Conservation (phyloP, 2,888 invertebrate genomes). For the Drosophila quinaria region DNA sequence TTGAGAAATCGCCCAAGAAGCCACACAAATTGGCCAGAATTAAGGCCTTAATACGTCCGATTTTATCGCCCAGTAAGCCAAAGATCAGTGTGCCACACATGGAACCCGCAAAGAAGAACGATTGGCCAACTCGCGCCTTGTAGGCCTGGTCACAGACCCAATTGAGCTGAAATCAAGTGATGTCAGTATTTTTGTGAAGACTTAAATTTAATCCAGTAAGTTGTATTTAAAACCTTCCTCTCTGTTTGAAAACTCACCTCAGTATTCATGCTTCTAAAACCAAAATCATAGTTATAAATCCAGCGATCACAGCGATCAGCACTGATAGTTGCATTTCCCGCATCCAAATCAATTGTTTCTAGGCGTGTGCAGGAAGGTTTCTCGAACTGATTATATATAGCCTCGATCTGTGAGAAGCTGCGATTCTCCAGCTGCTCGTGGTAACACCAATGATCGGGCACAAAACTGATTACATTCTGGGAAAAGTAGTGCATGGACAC, state of each 20-base stretch:
- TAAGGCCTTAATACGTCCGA: slow-evolving; percentile 87
- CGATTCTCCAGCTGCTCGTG: slow-evolving; percentile 77
- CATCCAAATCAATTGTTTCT: slow-evolving; percentile 51
- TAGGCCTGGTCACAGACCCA: slow-evolving; percentile 88
- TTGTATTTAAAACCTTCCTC: not conserved
- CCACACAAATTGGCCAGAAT: slow-evolving; percentile 87
- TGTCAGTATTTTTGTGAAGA: not conserved
- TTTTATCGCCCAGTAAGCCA: slow-evolving; percentile 87
- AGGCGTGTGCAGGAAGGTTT: slow-evolving; percentile 80
- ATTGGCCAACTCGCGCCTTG: slow-evolving; percentile 87
- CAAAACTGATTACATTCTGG: slow-evolving; percentile 87
- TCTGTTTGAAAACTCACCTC: slow-evolving; percentile 86
- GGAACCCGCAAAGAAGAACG: slow-evolving; percentile 88
- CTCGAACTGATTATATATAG: slow-evolving; percentile 75
- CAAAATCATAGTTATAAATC: slow-evolving; percentile 87
- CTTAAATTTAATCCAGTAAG: no score
- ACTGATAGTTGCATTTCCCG: slow-evolving; percentile 64
- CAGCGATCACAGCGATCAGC: slow-evolving; percentile 86
- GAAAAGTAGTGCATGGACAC: slow-evolving; percentile 87
- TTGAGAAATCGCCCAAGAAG: slow-evolving; percentile 86
- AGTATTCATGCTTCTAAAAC: slow-evolving; percentile 87
- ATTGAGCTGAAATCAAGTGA: slow-evolving; percentile 79
- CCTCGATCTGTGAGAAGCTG: slow-evolving; percentile 71
- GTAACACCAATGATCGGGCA: slow-evolving; percentile 86
- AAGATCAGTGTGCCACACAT: slow-evolving; percentile 87